Evolutionary conservation across 2,797 vertebrate species (phyloP).

Genomic region (Gambelia wislizenii): DNA sequence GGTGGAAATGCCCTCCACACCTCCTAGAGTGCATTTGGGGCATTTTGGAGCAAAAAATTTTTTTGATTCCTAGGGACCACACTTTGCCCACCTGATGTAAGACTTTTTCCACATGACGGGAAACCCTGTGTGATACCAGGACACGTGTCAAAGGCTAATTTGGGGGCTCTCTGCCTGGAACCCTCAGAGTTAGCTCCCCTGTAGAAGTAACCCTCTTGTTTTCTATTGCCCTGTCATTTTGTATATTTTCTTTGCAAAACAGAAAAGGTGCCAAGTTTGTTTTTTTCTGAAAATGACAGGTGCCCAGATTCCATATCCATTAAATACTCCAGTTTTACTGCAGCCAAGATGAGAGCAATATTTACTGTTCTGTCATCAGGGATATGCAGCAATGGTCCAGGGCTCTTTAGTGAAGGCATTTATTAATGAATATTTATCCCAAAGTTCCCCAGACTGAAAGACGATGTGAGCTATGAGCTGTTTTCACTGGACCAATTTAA

Average conservation of each 20-base stretch:
- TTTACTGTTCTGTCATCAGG: constrained; percentile 20
- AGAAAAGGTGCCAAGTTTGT: not conserved
- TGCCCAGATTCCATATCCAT: too few species aligned
- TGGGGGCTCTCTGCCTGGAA: too few species aligned
- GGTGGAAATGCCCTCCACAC: too few species aligned
- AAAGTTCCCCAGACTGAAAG: constrained; percentile 58
- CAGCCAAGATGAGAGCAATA: constrained; percentile 14
- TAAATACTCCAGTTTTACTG: too few species aligned
- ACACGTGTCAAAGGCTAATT: too few species aligned
- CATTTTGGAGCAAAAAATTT: too few species aligned
- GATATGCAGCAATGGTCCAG: constrained; percentile 38
- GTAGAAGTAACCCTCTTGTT: not conserved
- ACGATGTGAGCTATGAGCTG: not conserved
- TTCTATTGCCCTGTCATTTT: not conserved
- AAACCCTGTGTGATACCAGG: not conserved
- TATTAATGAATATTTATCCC: constrained; percentile 64
- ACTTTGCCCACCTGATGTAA: too few species aligned
- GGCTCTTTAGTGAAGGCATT: constrained; percentile 53
- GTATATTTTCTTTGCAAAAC: not conserved
- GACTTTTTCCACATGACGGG: not conserved
- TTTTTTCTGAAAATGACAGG: not conserved
- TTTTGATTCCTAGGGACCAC: too few species aligned
- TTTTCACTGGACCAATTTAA: constrained; percentile 51
- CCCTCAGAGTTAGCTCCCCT: too few species aligned
- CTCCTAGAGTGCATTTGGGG: not conserved